Conservation (phyloP, 2,797 vertebrate genomes). For the Sandelia bainsii region DNA sequence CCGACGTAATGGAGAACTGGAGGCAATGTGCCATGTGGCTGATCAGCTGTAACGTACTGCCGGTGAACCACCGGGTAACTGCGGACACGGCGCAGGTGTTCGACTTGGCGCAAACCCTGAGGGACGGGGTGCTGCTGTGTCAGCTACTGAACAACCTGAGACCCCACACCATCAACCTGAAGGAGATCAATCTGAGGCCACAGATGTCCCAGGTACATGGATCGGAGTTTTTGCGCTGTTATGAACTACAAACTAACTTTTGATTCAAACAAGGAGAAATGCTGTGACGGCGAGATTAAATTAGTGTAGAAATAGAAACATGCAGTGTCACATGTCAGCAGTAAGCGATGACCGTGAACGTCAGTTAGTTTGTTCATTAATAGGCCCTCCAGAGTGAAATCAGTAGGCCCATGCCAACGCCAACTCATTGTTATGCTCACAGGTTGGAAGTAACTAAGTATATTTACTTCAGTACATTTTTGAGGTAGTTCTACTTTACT, state of each 20-base stretch:
- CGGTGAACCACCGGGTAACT: constrained; percentile 90
- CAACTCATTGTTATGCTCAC: neutral
- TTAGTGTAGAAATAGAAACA: neutral
- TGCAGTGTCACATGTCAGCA: neutral
- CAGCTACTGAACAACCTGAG: constrained; percentile 93
- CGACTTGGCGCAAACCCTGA: constrained; percentile 94
- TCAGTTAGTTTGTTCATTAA: too few relatives aligned
- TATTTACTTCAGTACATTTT: too few relatives aligned
- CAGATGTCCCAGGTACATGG: constrained; percentile 92
- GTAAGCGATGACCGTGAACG: too few relatives aligned
- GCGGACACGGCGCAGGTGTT: constrained; percentile 92
- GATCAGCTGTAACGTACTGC: constrained; percentile 92
- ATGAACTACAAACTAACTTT: neutral
- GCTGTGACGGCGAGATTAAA: neutral
- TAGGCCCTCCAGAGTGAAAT: neutral
- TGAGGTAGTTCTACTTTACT: too few relatives aligned
- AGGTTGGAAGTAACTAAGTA: too few relatives aligned
- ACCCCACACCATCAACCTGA: constrained; percentile 89
- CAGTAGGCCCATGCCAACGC: too few relatives aligned
- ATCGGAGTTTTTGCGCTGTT: neutral
- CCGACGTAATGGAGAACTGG: constrained; percentile 90
- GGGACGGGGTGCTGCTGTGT: constrained; percentile 93
- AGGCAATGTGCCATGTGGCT: constrained; percentile 93
- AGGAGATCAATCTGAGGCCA: constrained; percentile 92
- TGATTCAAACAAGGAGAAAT: neutral